These are phyloP conservation scores for Chironomus tentans DNA, from an alignment of 2,888 invertebrate genomes.

Conservation along the genomic window DNA sequence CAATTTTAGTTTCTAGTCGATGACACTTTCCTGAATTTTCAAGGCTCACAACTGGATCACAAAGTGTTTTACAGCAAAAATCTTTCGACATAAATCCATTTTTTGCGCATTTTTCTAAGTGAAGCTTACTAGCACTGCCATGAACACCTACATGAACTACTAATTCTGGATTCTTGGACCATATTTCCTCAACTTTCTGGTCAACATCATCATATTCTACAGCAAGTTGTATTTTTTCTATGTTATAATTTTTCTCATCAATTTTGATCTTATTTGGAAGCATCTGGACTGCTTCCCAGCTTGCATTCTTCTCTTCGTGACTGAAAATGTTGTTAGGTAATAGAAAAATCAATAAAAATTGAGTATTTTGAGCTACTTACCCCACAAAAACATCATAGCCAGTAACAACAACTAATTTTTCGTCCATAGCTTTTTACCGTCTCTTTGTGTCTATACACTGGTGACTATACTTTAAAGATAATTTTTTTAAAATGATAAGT, in stretches of 20 bases:
- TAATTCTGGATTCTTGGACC: slow-evolving; percentile 51
- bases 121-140: slow-evolving; percentile 35
- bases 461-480: neutral
- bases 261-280: slow-evolving; percentile 40
- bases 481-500: no score
- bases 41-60: slow-evolving; percentile 32
- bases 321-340: slow-evolving; percentile 28
- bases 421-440: neutral
- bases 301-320: slow-evolving; percentile 57
- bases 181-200: slow-evolving; percentile 49
- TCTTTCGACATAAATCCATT: slow-evolving; percentile 38
- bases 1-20: slow-evolving; percentile 34
- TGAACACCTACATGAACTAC: slow-evolving; percentile 39
- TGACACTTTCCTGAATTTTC: slow-evolving; percentile 32
- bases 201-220: slow-evolving; percentile 58
- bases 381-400: slow-evolving; percentile 70
- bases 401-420: slow-evolving; percentile 44
- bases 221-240: slow-evolving; percentile 50
- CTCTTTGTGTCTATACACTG: neutral
- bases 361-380: neutral
- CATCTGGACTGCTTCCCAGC: slow-evolving; percentile 65
- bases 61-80: slow-evolving; percentile 34
- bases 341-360: neutral
- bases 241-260: slow-evolving; percentile 40
- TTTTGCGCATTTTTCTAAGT: slow-evolving; percentile 39